Evolutionary conservation across 2,888 invertebrate genomes (phyloP), one percentile per base, ranked within the genome.

Genomic region (Spilarctia lutea): DNA sequence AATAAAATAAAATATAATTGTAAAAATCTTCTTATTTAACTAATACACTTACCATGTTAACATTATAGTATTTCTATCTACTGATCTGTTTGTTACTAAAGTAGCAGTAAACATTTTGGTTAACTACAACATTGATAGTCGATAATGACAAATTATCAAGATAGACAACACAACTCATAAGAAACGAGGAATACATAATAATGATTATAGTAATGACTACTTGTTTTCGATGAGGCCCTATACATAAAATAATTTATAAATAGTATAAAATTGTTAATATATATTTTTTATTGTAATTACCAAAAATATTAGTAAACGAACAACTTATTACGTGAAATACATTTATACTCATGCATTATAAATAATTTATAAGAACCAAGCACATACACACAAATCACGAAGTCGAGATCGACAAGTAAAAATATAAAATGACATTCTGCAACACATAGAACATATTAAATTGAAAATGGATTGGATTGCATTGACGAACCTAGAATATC

Each of bases 401-500:
- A 81, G 77, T 79, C 73, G 71, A 75, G 76, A 66, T 39, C 70
- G 48, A 74, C 63, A 60, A 20, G 27, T 66, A 69, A 33, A 48
- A 66, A 69, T 13, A 65, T 70, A 67, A 30, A 66, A 68, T 65
- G 56, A 73, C 39, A 30, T 60, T 67, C 30, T 68, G 78, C 67
- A 75, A 71, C 66, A 68, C 48, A 33, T 72, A 70, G 75, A 76
- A 75, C 78, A 68, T 80, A 77, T 77, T 83, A 70, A 72, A 75
- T 72, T 74, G 80, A 77, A 74, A 73, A 75, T 71, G 73, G 66
- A 60, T 27, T 60, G 60, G 60, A 63, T 63, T 52, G 45, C 48
- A 68, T 72, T 72, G 82, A 93, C 94, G 89, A 92, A 95, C 95
- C 94, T 94, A 92, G 94, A 93, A 83, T 94, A 95, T 73, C 94